Percentiles rank a stretch among this genome's conserved stretches.
Evolutionary conservation across 2,888 invertebrate genomes (phyloP).

Genomic region (Mesochorus sp.): DNA sequence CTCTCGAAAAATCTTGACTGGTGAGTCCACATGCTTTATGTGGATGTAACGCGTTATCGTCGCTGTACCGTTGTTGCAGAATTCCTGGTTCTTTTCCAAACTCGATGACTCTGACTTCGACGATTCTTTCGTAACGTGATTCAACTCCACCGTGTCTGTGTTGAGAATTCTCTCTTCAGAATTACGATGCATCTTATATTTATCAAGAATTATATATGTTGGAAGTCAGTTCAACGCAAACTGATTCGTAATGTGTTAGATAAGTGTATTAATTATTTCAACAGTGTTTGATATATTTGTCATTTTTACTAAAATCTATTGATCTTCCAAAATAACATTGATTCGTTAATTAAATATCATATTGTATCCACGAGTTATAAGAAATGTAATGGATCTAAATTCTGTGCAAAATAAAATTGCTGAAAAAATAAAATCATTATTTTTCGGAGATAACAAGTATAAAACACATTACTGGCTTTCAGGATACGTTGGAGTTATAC

Average conservation of each 20-base stretch:
- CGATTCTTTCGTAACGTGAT: slow-evolving; percentile 65
- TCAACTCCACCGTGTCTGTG: slow-evolving; percentile 67
- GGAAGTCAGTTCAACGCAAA: slow-evolving; percentile 35
- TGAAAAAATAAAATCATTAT: background rate
- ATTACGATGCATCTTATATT: slow-evolving; percentile 41
- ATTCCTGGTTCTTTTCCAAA: slow-evolving; percentile 63
- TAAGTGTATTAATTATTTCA: no score
- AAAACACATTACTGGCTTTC: slow-evolving; percentile 27
- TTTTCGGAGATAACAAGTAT: background rate
- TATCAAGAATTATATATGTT: background rate
- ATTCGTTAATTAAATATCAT: no score
- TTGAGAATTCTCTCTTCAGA: slow-evolving; percentile 63
- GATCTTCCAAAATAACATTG: no score
- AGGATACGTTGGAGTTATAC: slow-evolving; percentile 46
- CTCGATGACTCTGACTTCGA: slow-evolving; percentile 64
- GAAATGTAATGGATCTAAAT: no score
- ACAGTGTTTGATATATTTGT: no score
- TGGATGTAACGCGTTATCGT: slow-evolving; percentile 82
- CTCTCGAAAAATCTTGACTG: slow-evolving; percentile 82
- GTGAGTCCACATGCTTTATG: slow-evolving; percentile 80
- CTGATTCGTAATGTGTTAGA: slow-evolving; percentile 9
- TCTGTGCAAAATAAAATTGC: no score
- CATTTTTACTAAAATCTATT: no score
- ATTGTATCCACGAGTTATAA: no score
- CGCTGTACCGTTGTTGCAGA: slow-evolving; percentile 75